Evolutionary conservation across 2,888 invertebrate genomes (phyloP), one percentile per base, ranked within the genome.

Genomic region (Serrognathus titanus): DNA sequence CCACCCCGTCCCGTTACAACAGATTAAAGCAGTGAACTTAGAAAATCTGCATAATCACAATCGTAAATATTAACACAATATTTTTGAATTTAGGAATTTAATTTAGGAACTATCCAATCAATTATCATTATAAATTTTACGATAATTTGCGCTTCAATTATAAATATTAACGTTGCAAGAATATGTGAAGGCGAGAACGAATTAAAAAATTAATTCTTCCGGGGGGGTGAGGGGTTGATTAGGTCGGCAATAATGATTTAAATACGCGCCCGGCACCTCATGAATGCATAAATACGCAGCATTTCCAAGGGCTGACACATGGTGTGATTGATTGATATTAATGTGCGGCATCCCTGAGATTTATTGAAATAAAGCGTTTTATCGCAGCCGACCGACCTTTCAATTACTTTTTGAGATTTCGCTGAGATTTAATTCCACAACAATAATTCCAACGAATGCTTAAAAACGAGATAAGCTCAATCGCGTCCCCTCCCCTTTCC

Each of bases 291-390:
- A 47, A 59, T 46, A 59, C 46, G 55, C 49, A 59, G 55, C 49
- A 59, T 60, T 60, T 54, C 46, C 55, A 49, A 16, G 48, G 52
- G 55, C 51, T 48, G 57, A 47, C 60, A 52, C 50, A 48, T 37
- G 46, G 53, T 51, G 47, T 60, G 60, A 60, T 60, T 53, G 60
- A 60, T 57, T 60, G 57, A 60, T 60, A 60, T 53, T 54, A 57
- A 57, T 57, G 60, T 57, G 48, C 39, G 51, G 20, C 38, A 46
- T 45, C 55, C 56, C 53, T 49, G 37, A 59, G 59, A 59, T 61
- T 61, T 59, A 61, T 59, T 62, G 62, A 59, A 62, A 59, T 59
- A 58, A 60, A 55, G 59, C 52, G 53, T 50, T 60, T 52, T 60
- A 60, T 57, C 55, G 52, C 51, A n/a, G 37, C 16, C 43, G 38